Base-by-base conservation (phyloP, 2,113 vertebrate species). In the Paedocypris sp. region DNA sequence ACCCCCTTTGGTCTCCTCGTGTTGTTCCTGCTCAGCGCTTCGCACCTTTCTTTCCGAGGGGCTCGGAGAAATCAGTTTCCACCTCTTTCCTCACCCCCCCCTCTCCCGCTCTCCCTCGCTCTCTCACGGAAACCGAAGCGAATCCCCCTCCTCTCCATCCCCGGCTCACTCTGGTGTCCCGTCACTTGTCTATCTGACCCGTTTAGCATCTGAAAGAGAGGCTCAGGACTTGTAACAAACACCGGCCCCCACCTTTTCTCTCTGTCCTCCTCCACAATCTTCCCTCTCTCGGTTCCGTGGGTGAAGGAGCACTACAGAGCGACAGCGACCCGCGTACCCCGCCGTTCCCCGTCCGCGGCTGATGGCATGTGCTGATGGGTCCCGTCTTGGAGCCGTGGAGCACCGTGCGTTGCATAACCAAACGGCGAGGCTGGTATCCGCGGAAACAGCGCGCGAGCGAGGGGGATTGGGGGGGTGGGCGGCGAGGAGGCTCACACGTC, bases 331-430 rank as follows among this genome's bases (percentile, higher is more conserved):
- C 22, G 25, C 26, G 38, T 39, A 43, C 54, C 54, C 58, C 36
- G 74, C 73, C 72, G 72, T 73, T 65, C 68, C 73, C 76, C 75
- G 77, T 75, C 62, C 63, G 71, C 54, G 56, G 31, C 69, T 58
- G 62, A 70, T 70, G 67, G 49, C 60, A 63, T 64, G 71, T 74
- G 69, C 36, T 43, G 48, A 29, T 38, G 39, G 19, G 36, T 64
- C 70, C 76, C 33, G 39, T 58, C 50, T 48, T 20, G 32, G 73
- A 75, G 77, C 71, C 77, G 67, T 73, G 74, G 64, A 82, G 81
- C 69, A 75, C 64, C 6, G 80, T 78, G 78, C 79, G 73, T 86
- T 82, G 85, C 83, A 83, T 87, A 82, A 83, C 77, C 83, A 71
- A 83, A 71, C 76, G 71, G 70, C 74, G 68, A 22, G 72, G 69